phyloP scores from a whole-genome alignment of 2,113 vertebrate genomes.

The chimpanzee (Pan troglodytes) region NHGRI_mPanTro3-v2.1_pri NC_072418.2:36631001-36631500 shows the following conservation, averaged over 20 bases:
- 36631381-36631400: not conserved
- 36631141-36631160: not conserved
- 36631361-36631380: not conserved
- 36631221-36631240: not conserved
- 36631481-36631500: not conserved
- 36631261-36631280: not conserved
- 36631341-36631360: fast-evolving
- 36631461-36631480: not conserved
- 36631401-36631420: too few relatives aligned
- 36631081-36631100: not conserved
- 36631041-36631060: not conserved
- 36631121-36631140: not conserved
- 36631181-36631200: not conserved
- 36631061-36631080: not conserved
- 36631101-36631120: not conserved
- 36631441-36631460: not conserved
- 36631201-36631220: not conserved
- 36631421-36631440: not conserved
- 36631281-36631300: not conserved
- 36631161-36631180: not conserved
- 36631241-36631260: not conserved
- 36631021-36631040: not conserved
- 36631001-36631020: not conserved
- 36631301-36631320: not conserved
- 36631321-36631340: not conserved